A percentile compares a stretch with the other conserved stretches of the same genome.
These are phyloP conservation scores for Drosophila multiciliata DNA, from an alignment of 2,888 invertebrate genomes.

Conservation along the genomic window DNA sequence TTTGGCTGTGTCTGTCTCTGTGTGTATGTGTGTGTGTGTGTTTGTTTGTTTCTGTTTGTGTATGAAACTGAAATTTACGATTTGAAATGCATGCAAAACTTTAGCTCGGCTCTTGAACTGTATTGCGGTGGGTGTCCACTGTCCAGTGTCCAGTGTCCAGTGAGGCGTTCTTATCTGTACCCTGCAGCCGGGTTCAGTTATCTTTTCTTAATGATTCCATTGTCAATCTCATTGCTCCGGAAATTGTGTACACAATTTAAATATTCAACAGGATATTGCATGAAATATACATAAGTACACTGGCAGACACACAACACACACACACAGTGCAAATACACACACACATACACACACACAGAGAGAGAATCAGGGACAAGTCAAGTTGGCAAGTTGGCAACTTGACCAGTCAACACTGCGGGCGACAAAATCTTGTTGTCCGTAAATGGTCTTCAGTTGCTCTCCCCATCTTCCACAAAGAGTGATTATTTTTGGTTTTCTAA, in stretches of 20 bases:
- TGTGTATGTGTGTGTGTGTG: background rate
- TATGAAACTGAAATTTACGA: slow-evolving; percentile 30
- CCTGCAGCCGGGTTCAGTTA: slow-evolving; percentile 52
- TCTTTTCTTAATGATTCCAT: slow-evolving; percentile 77
- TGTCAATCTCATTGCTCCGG: slow-evolving; percentile 76
- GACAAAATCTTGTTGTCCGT: slow-evolving; percentile 64
- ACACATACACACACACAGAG: slow-evolving; percentile 14
- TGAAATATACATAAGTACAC: slow-evolving; percentile 64
- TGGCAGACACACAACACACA: slow-evolving; percentile 24
- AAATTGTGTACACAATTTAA: slow-evolving; percentile 79
- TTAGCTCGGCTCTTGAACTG: slow-evolving; percentile 27
- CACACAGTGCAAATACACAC: slow-evolving; percentile 17
- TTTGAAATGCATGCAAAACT: slow-evolving; percentile 43
- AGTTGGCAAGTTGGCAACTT: slow-evolving; percentile 35
- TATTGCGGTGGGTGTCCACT: slow-evolving; percentile 37
- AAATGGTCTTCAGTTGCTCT: slow-evolving; percentile 59
- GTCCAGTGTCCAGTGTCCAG: slow-evolving; percentile 48
- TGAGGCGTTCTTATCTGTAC: slow-evolving; percentile 64
- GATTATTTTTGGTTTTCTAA: slow-evolving; percentile 25
- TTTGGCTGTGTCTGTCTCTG: background rate
- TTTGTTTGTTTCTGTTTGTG: slow-evolving; percentile 5
- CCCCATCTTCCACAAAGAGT: slow-evolving; percentile 26
- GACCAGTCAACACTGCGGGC: slow-evolving; percentile 63
- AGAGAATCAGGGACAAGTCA: background rate
- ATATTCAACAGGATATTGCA: slow-evolving; percentile 80